Base-by-base conservation (phyloP, 2,888 invertebrate species). In the Dryadula phaetusa region DNA sequence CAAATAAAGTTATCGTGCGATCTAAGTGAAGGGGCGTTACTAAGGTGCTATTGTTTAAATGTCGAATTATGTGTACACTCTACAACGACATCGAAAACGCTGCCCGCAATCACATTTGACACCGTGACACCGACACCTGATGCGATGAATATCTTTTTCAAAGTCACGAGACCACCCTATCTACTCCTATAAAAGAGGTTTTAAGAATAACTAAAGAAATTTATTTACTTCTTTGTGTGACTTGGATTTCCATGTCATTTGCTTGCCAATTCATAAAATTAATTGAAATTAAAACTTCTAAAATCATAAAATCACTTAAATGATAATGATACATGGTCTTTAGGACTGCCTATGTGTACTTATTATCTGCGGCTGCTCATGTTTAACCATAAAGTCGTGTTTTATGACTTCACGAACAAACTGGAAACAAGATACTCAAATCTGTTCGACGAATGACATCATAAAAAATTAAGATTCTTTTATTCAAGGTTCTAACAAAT, bases 31-130 rank as follows among this genome's bases (percentile, higher is more conserved):
- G 78, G 78, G 80, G 77, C 77, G 77, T 75, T 72, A 73, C 78
- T 76, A 16, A 52, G 28, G 16, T 28, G 70, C 83, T 81, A 90
- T 90, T 90, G 89, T 90, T 82, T 84, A 81, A 80, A 80, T 82
- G 88, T 90, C 89, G 87, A 88, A 84, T 84, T 84, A 84, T 86
- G 87, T 90, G 90, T 85, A 90, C 81, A 80, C 81, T 90, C 90
- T 85, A 90, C 81, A 80, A 81, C 78, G 82, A 80, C 80, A 77
- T 76, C 72, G 74, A 72, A 78, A 73, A 75, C 75, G 77, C 75
- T 77, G 80, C 79, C 70, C 32, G 44, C 60, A n/a, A 44, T 79
- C 75, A 74, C 72, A 76, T 75, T 79, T 75, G 86, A 85, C 88
- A 87, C 86, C 83, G 49, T 53, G 87, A 88, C 79, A 85, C 83